phyloP scores from a whole-genome alignment of 2,797 vertebrate species.

The Tauraco hartlaubi region DNA sequence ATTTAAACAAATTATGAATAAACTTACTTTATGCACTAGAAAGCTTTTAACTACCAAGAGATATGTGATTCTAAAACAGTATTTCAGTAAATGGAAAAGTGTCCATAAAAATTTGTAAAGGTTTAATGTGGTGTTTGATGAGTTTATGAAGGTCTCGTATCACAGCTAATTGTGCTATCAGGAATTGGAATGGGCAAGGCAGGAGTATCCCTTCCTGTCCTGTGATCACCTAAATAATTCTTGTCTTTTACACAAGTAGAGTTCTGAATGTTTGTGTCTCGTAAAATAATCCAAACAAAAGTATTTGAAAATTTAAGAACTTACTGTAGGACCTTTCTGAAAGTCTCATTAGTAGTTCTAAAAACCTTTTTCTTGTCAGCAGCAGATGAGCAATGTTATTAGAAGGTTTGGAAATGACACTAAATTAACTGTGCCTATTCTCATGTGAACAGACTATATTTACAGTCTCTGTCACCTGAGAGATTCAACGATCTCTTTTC shows the following conservation, averaged over 20 bases:
- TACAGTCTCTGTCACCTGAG: background rate
- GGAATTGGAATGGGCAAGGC: background rate
- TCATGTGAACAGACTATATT: background rate
- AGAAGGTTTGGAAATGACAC: background rate
- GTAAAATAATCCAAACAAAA: background rate
- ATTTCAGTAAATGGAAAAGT: background rate
- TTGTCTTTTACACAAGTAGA: background rate
- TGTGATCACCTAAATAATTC: background rate
- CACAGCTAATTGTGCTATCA: background rate
- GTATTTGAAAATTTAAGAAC: background rate
- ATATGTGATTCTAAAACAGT: background rate
- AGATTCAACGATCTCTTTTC: background rate
- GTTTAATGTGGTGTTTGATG: background rate
- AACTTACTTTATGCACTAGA: background rate
- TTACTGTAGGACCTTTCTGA: background rate
- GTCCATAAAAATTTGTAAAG: background rate
- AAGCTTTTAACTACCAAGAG: background rate
- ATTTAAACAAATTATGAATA: background rate
- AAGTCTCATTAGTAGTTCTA: background rate
- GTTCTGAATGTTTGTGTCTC: background rate
- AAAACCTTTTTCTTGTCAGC: background rate
- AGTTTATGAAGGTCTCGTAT: background rate
- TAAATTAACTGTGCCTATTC: background rate
- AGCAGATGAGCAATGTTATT: background rate
- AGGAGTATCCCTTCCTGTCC: background rate